These are phyloP conservation scores for Perccottus glenii DNA, from an alignment of 2,113 vertebrate genomes.

Conservation along the genomic window DNA sequence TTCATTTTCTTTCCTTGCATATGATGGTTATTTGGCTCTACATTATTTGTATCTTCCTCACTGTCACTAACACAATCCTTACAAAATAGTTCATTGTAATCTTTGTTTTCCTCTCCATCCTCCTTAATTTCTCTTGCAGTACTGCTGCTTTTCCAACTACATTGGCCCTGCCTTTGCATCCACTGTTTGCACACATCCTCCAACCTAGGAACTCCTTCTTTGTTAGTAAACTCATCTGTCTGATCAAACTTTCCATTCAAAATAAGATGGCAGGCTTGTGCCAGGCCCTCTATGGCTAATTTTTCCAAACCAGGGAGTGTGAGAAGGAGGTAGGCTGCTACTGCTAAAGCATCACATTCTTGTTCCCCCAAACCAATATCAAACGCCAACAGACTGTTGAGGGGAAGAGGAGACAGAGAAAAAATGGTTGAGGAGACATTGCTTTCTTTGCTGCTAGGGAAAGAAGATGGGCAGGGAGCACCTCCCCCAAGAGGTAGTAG, in stretches of 20 bases:
- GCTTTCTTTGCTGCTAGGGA: neutral
- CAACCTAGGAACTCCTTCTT: slow-evolving; percentile 57
- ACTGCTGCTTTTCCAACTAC: slow-evolving; percentile 5
- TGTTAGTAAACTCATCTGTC: slow-evolving; percentile 51
- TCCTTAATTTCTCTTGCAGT: slow-evolving; percentile 4
- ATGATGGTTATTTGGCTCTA: neutral
- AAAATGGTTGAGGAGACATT: slow-evolving; percentile 7
- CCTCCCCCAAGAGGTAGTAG: slow-evolving; percentile 65
- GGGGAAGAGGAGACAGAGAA: slow-evolving; percentile 31
- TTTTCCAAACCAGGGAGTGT: slow-evolving; percentile 65
- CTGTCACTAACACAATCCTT: slow-evolving; percentile 21
- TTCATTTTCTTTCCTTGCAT: slow-evolving; percentile 4
- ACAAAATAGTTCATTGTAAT: slow-evolving; percentile 1
- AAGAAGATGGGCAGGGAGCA: slow-evolving; percentile 6
- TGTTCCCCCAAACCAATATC: slow-evolving; percentile 74
- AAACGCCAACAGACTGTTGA: slow-evolving; percentile 71
- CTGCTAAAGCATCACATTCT: slow-evolving; percentile 51
- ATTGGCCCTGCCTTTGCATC: slow-evolving; percentile 2
- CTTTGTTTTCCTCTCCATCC: neutral
- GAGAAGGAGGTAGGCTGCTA: slow-evolving; percentile 74
- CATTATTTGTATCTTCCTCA: slow-evolving; percentile 23
- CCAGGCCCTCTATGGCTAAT: slow-evolving; percentile 69
- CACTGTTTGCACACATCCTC: slow-evolving; percentile 60
- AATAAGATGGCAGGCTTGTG: slow-evolving; percentile 69
- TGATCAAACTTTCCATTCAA: slow-evolving; percentile 44